phyloP scores from a whole-genome alignment of 2,113 vertebrate genomes.

The Chamaetylas fuelleborni region DNA sequence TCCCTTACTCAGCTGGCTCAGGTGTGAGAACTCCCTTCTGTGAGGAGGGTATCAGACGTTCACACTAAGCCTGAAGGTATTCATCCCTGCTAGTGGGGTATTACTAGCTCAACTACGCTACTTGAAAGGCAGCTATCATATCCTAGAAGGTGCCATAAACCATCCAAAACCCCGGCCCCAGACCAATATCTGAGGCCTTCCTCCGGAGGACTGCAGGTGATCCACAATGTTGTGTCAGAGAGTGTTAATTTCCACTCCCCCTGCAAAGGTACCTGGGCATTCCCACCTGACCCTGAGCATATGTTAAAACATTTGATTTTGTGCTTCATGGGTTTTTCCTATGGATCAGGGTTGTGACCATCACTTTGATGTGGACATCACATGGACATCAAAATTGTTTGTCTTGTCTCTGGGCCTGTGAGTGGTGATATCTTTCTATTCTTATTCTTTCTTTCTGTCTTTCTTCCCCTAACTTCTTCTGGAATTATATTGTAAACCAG shows the following conservation, averaged over 20 bases:
- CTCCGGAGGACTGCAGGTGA: neutral
- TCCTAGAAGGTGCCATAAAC: neutral
- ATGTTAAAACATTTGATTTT: neutral
- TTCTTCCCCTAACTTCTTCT: neutral
- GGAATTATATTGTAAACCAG: neutral
- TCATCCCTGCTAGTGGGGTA: neutral
- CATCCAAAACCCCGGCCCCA: neutral
- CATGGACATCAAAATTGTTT: neutral
- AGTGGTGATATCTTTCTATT: neutral
- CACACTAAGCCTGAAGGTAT: neutral
- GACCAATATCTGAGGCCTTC: neutral
- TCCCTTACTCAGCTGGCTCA: neutral
- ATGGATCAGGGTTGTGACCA: neutral
- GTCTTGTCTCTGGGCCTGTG: neutral
- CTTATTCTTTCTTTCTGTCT: neutral
- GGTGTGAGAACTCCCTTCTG: neutral
- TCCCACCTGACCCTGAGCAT: neutral
- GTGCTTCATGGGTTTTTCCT: neutral
- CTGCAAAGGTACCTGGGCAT: neutral
- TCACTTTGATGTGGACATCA: neutral
- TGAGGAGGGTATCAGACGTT: neutral
- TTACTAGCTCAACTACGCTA: accelerated
- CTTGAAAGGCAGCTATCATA: neutral
- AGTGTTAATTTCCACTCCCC: neutral
- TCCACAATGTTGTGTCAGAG: neutral